Percentiles rank a stretch among this genome's conserved stretches.
Conservation (phyloP, 2,113 vertebrate genomes). For the Seriola rivoliana region DNA sequence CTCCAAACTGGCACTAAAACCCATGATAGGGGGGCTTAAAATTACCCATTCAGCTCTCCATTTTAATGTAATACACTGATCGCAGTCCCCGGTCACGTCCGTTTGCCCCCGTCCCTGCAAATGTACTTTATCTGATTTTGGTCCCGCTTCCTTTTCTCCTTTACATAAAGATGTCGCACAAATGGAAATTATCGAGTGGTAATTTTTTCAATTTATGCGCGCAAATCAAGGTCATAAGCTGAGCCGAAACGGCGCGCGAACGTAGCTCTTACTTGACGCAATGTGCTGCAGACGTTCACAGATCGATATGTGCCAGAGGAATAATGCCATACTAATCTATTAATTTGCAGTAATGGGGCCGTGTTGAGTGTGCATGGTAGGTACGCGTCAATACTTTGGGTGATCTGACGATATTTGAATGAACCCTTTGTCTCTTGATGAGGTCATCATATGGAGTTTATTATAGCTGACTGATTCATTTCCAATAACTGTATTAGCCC, state of each 20-base stretch:
- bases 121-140: conserved; percentile 78
- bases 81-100: conserved; percentile 73
- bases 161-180: conserved; percentile 81
- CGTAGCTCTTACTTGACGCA: conserved; percentile 92
- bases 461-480: conserved; percentile 69
- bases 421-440: conserved; percentile 78
- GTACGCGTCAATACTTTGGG: conserved; percentile 87
- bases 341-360: conserved; percentile 93
- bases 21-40: conserved; percentile 64
- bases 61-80: conserved; percentile 76
- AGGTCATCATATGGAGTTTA: conserved; percentile 78
- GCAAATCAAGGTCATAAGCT: conserved; percentile 91
- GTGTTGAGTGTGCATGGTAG: conserved; percentile 86
- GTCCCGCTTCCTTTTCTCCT: conserved; percentile 68
- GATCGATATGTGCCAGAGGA: conserved; percentile 92
- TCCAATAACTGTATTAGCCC: conserved; percentile 61
- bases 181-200: conserved; percentile 84
- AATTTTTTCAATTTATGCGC: conserved; percentile 86
- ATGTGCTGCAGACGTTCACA: conserved; percentile 90
- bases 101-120: conserved; percentile 74
- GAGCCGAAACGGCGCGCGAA: conserved; percentile 82
- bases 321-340: conserved; percentile 92
- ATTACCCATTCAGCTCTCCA: conserved; percentile 78
- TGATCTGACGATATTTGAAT: conserved; percentile 88
- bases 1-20: conserved; percentile 72